These are phyloP conservation scores for Molorchus minor DNA, from an alignment of 2,888 invertebrate species.

Conservation along the genomic window DNA sequence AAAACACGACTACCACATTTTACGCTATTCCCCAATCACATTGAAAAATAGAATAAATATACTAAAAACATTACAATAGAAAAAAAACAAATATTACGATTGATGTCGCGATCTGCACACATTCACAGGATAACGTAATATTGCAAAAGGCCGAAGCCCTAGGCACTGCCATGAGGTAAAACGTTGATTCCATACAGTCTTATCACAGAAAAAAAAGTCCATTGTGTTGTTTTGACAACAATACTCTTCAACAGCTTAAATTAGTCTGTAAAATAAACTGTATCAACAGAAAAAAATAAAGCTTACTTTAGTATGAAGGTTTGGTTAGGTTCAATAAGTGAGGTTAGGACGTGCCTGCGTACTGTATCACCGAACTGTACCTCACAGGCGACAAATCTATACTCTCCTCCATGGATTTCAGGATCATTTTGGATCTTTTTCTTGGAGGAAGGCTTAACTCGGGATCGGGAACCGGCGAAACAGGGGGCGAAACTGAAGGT, in stretches of 20 bases:
- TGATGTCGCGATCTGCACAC: conserved; percentile 21
- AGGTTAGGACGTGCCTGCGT: conserved; percentile 75
- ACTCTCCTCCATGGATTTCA: conserved; percentile 69
- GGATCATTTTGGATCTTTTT: conserved; percentile 81
- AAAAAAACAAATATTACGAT: conserved; percentile 32
- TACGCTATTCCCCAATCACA: conserved; percentile 42
- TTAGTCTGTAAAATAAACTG: conserved; percentile 27
- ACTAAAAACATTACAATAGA: conserved; percentile 24
- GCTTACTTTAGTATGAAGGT: conserved; percentile 36
- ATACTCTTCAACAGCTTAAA: conserved; percentile 14
- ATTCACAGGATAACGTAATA: conserved; percentile 42
- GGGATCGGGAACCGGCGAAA: conserved; percentile 60
- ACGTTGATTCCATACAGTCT: conserved; percentile 57
- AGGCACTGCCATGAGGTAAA: conserved; percentile 65
- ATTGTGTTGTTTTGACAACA: conserved; percentile 21
- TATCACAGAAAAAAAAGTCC: conserved; percentile 61
- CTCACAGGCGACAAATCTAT: conserved; percentile 58
- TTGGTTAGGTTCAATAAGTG: conserved; percentile 15
- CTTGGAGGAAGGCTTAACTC: conserved; percentile 78
- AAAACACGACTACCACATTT: conserved; percentile 53
- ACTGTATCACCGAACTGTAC: conserved; percentile 83
- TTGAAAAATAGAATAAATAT: conserved; percentile 43
- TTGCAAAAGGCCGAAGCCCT: conserved; percentile 57
- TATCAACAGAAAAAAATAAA: conserved; percentile 31
- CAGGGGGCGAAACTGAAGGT: conserved; percentile 54